These are phyloP conservation scores for Oreochromis spilurus DNA, from an alignment of 2,113 vertebrate species.

Conservation along the genomic window DNA sequence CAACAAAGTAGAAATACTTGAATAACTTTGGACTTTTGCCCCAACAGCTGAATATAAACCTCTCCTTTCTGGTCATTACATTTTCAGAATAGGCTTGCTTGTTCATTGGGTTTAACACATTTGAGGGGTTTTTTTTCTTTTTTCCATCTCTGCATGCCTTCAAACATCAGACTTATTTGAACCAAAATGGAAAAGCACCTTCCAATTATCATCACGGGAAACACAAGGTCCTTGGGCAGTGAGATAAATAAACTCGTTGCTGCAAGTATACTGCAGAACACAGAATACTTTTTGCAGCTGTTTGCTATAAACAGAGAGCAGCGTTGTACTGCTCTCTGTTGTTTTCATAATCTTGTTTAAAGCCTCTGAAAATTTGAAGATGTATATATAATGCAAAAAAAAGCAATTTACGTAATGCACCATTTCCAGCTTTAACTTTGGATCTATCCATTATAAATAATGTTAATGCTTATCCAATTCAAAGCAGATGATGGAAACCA, in stretches of 20 bases:
- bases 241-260: not conserved
- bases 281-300: not conserved
- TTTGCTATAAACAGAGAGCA: not conserved
- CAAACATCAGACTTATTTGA: not conserved
- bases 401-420: not conserved
- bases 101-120: not conserved
- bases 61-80: not conserved
- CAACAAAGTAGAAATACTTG: not conserved
- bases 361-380: not conserved
- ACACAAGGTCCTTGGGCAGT: not conserved
- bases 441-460: not conserved
- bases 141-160: not conserved
- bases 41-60: not conserved
- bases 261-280: not conserved
- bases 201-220: not conserved
- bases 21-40: not conserved
- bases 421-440: not conserved
- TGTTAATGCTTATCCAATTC: not conserved
- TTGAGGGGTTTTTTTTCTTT: not conserved
- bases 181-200: not conserved
- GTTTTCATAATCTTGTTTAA: not conserved
- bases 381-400: not conserved
- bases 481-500: not conserved
- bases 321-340: not conserved
- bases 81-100: not conserved